Evolutionary conservation across 1,140 invertebrate species (phyloP), one percentile per base, ranked within the genome.

Genomic region (Drosophila kikkawai): DNA sequence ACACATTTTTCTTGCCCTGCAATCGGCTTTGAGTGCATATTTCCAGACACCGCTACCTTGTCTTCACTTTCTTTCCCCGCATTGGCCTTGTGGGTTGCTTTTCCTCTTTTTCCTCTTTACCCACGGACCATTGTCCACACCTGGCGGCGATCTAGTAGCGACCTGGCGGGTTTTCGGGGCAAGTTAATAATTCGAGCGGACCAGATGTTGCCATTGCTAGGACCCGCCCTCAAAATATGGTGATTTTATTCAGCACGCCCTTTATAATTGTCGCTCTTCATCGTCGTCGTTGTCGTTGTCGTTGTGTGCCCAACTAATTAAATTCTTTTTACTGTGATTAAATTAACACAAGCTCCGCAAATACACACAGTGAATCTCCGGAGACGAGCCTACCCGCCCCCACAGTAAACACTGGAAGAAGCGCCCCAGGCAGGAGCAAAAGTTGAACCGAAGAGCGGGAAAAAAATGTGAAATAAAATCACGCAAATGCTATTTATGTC

Each of bases 401-500:
- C 51, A 63, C 19, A 44, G 39, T 45, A 61, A 61, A 61, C 42
- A 61, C 42, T 39, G 59, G 13, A 29, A 67, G 64, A 66, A 63
- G 57, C 63, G 57, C 63, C 63, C 19, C 13, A 19, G 63, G 63
- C 59, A 15, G 44, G 48, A 59, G 70, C 47, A 71, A 60, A 60
- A 74, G 66, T 60, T 60, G 37, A 41, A 65, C 55, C 55, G 5
- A 42, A 39, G 44, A 39, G 34, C 11, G 29, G 26, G 22, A 7
- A 53, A 58, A 48, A 82, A 82, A 79, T 79, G 64, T 73, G 75
- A 83, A 84, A 80, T 80, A 84, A 84, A 84, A 84, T 84, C 82
- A 84, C 81, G 82, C 82, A 84, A 83, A 84, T 84, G 77, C 56
- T 80, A 83, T 84, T 80, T 77, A 84, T 84, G 73, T 77, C 51